Evolutionary conservation across 2,888 invertebrate species (phyloP).

Genomic region (Pterobdella sp.): DNA sequence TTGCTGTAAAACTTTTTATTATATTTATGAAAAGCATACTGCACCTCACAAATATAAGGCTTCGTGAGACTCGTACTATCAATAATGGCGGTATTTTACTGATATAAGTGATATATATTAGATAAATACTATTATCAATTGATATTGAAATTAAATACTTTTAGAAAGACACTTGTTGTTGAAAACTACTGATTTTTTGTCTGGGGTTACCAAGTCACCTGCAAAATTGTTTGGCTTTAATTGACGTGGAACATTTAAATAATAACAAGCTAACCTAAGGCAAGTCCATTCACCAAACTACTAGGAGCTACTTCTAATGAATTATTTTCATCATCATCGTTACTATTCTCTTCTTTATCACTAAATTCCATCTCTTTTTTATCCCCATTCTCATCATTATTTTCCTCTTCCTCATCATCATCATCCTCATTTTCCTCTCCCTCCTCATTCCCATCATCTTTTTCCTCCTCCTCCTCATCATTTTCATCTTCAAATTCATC

Average conservation of each 20-base stretch:
- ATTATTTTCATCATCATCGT: background rate
- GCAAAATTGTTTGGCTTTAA: too few species aligned
- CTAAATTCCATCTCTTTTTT: background rate
- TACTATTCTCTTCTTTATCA: background rate
- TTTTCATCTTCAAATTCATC: background rate
- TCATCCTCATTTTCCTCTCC: conserved; percentile 2
- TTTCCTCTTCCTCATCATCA: conserved; percentile 11
- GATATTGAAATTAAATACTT: too few species aligned
- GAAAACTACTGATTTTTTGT: background rate
- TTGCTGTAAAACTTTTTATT: too few species aligned
- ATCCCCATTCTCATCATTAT: background rate
- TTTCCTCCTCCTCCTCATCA: conserved; percentile 24
- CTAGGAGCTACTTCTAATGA: background rate
- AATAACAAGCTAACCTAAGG: too few species aligned
- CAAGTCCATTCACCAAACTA: too few species aligned
- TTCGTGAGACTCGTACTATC: too few species aligned
- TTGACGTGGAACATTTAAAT: too few species aligned
- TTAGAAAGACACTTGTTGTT: background rate
- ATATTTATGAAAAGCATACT: too few species aligned
- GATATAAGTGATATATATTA: too few species aligned
- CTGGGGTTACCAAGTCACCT: background rate
- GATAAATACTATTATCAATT: too few species aligned
- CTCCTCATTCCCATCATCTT: conserved; percentile 18
- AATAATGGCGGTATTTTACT: too few species aligned
- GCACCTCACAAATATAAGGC: too few species aligned